phyloP scores from a whole-genome alignment of 2,888 invertebrate genomes.

The Zootermopsis nevadensis region DNA sequence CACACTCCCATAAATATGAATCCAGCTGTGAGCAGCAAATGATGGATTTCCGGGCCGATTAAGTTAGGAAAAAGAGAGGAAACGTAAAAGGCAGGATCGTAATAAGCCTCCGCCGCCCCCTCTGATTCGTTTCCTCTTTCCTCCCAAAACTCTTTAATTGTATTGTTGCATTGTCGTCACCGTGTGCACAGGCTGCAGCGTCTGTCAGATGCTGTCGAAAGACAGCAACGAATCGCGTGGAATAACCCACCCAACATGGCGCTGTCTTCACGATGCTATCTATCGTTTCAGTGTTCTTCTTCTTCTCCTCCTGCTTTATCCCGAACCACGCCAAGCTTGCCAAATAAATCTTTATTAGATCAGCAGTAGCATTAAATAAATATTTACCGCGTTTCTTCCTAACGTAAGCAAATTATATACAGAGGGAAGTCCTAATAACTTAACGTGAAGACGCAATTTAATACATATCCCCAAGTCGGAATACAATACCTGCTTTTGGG shows the following conservation, averaged over 20 bases:
- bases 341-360: slow-evolving; percentile 39
- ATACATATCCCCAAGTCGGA: background rate
- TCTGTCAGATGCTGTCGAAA: slow-evolving; percentile 1
- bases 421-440: slow-evolving; percentile 39
- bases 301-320: background rate
- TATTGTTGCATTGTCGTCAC: slow-evolving; percentile 41
- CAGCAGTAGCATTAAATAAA: slow-evolving; percentile 2
- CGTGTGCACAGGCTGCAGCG: background rate
- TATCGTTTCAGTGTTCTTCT: background rate
- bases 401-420: slow-evolving; percentile 44
- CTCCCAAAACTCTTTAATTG: slow-evolving; percentile 5
- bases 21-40: slow-evolving; percentile 53
- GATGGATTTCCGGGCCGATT: slow-evolving; percentile 54
- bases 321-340: background rate
- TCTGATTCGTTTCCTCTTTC: slow-evolving; percentile 11
- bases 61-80: slow-evolving; percentile 49
- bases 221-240: background rate
- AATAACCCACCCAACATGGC: slow-evolving; percentile 33
- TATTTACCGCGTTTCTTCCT: slow-evolving; percentile 30
- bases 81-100: slow-evolving; percentile 44
- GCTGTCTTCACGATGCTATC: background rate
- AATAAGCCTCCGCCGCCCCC: slow-evolving; percentile 35
- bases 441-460: slow-evolving; percentile 32
- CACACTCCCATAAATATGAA: slow-evolving; percentile 54
- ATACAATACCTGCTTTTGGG: background rate